Conservation (phyloP, 2,113 vertebrate genomes). For the Elaphurus davidianus region DNA sequence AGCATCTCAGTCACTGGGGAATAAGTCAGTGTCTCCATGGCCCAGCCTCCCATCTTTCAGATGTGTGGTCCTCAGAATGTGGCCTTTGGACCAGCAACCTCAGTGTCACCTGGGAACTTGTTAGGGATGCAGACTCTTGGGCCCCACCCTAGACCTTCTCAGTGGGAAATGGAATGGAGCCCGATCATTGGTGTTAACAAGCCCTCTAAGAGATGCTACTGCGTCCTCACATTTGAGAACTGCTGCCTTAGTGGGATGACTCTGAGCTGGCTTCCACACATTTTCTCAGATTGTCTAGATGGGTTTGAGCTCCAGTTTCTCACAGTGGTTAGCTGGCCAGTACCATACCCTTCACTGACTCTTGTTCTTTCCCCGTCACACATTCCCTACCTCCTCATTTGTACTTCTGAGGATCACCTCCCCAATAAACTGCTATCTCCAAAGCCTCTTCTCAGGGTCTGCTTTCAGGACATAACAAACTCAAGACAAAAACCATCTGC, state of each 20-base stretch:
- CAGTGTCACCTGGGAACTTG: background rate
- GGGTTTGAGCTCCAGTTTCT: background rate
- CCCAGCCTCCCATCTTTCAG: background rate
- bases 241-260: background rate
- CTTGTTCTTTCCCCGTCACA: background rate
- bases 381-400: background rate
- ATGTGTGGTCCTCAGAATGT: background rate
- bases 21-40: background rate
- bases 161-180: background rate
- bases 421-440: background rate
- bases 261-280: background rate
- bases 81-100: background rate
- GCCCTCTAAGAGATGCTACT: background rate
- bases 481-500: background rate
- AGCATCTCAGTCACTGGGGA: background rate
- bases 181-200: background rate
- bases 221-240: background rate
- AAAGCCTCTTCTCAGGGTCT: background rate
- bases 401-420: background rate
- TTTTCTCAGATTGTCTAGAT: background rate
- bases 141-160: background rate
- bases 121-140: background rate
- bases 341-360: background rate
- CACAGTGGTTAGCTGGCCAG: background rate
- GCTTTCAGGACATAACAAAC: background rate